A percentile compares a stretch with the other conserved stretches of the same genome.
Conservation (phyloP, 1,140 invertebrate species). For the Oppia nitens region DNA sequence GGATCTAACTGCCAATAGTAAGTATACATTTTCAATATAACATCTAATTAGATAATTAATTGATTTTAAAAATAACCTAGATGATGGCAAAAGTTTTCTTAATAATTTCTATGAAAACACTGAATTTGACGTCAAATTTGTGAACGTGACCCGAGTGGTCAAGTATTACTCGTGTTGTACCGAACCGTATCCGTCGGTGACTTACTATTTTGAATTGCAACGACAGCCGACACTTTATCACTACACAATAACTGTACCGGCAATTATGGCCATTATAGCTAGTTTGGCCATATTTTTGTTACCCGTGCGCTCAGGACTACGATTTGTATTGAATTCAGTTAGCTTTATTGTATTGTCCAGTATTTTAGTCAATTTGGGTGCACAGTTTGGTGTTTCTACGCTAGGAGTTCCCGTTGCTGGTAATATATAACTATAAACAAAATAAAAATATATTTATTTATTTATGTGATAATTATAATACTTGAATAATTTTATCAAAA, state of each 20-base stretch:
- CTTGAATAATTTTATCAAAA: too few relatives aligned
- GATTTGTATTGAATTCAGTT: conserved; percentile 3
- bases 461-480: too few relatives aligned
- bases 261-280: background rate
- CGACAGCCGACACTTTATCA: conserved; percentile 85
- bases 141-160: conserved; percentile 77
- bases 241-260: conserved; percentile 4
- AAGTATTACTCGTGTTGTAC: conserved; percentile 63
- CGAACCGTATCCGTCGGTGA: conserved; percentile 54
- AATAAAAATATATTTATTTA: too few relatives aligned
- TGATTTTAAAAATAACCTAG: background rate
- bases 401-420: conserved; percentile 3
- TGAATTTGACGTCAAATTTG: conserved; percentile 96
- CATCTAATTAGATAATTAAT: background rate
- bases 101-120: conserved; percentile 88
- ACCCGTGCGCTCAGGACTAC: background rate
- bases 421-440: too few relatives aligned
- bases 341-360: conserved; percentile 1
- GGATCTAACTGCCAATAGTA: conserved; percentile 1
- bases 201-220: conserved; percentile 89
- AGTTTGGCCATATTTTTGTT: conserved; percentile 5
- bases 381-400: background rate
- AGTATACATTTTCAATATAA: background rate
- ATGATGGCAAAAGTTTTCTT: conserved; percentile 46
- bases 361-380: background rate